These are phyloP conservation scores for Drosophila melanosoma DNA, from an alignment of 2,888 invertebrate genomes.

Conservation along the genomic window DNA sequence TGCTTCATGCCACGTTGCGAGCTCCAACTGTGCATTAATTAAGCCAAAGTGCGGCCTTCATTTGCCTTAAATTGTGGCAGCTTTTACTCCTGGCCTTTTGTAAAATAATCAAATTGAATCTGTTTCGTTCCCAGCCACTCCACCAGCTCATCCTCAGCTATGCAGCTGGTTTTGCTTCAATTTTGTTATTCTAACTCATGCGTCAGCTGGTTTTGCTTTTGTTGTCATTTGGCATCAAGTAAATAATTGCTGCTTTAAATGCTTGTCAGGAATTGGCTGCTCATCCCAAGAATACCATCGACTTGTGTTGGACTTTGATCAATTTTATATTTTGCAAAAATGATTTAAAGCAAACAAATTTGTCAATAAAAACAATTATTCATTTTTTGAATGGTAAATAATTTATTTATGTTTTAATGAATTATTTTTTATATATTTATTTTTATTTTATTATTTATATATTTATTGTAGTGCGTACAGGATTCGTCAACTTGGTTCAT, in stretches of 20 bases:
- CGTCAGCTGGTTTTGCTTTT: constrained; percentile 42
- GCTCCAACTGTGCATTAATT: constrained; percentile 58
- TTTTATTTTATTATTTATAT: background rate
- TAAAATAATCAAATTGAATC: constrained; percentile 77
- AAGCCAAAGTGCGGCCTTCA: constrained; percentile 39
- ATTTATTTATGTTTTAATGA: no score
- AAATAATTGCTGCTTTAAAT: constrained; percentile 84
- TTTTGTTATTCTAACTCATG: constrained; percentile 45
- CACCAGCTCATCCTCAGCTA: background rate
- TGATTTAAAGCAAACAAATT: no score
- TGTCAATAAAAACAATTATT: no score
- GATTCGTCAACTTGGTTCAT: constrained; percentile 12
- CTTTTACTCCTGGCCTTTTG: constrained; percentile 39
- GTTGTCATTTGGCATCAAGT: constrained; percentile 77
- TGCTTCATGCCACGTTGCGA: constrained; percentile 13
- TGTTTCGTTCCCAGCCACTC: constrained; percentile 19
- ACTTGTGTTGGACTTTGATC: background rate
- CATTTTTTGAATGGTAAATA: no score
- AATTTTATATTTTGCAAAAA: background rate
- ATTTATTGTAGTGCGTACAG: constrained; percentile 1
- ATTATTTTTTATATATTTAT: no score
- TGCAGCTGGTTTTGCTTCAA: background rate
- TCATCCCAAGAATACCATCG: background rate
- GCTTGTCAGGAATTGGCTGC: constrained; percentile 75
- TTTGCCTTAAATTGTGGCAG: constrained; percentile 20